Evolutionary conservation across 1,140 invertebrate genomes (phyloP), one percentile per base, ranked within the genome.

Genomic region (Conus betulinus): DNA sequence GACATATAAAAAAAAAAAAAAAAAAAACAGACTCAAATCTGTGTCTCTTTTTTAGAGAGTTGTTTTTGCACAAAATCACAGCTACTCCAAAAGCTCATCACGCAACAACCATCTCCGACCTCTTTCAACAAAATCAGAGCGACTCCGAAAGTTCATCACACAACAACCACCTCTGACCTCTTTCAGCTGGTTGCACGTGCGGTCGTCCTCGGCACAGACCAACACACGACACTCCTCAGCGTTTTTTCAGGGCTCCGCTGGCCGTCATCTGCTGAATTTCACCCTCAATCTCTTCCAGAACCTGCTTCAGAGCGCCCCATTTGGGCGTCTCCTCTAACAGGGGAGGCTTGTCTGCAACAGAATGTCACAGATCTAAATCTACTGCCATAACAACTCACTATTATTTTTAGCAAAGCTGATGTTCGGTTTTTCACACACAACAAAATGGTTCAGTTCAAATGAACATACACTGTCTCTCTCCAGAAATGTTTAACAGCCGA

Each of bases 311-410:
- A 25, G 97, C 97, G 91, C 96, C 95, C 98, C 98, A 99, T 96
- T 99, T 99, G 17, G 98, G 98, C 95, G 97, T 97, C 39, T 96
- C 95, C 96, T 99, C 98, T 67, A 98, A 97, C 86, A 97, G 63
- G 39, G 93, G 91, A 84, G n/a, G 17, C 25, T 78, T 74, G 6
- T 51, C 67, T 74, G 71, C 74, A 52, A 74, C 1, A 53, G 15
- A 39, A 2, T 27, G 15, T 39, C 63, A 52, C 7, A 51, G 11
- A 6, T 55, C 79, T 52, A 82, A 11, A 11, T 51, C 8, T 51
- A 51, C 53, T 51, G 13, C 27, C 6, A 11, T 51, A 82, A 79
- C 10, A 79, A 79, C n/a, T 17, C 15, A 23, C 27, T 84, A 60
- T 17, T 25, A 6, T 1, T 52, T 60, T 20, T 57, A 20, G 13